Percentiles rank a stretch among this genome's conserved stretches.
Evolutionary conservation across 2,888 invertebrate species (phyloP).

Genomic region (Morpho achilles): DNA sequence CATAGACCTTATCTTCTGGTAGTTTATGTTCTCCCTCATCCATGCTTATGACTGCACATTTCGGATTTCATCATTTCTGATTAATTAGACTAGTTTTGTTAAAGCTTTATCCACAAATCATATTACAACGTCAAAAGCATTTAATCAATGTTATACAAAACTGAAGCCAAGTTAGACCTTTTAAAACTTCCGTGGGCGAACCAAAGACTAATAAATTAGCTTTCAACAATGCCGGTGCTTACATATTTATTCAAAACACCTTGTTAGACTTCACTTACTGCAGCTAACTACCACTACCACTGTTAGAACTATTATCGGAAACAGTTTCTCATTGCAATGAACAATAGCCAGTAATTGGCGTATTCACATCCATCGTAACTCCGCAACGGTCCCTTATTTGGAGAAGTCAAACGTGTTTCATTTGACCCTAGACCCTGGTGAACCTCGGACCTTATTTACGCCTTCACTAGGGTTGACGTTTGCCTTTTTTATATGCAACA

Average conservation of each 20-base stretch:
- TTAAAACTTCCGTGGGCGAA: conserved; percentile 5
- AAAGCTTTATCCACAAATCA: no score
- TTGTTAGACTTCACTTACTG: conserved; percentile 13
- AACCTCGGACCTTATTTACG: conserved; percentile 23
- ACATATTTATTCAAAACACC: conserved; percentile 11
- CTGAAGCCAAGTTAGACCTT: conserved; percentile 1
- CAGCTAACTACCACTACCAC: conserved; percentile 10
- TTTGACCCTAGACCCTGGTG: conserved; percentile 23
- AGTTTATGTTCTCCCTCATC: no score
- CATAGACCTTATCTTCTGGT: no score
- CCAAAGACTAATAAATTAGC: conserved; percentile 11
- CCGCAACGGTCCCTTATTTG: conserved; percentile 22
- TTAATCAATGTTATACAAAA: no score
- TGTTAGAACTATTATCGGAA: conserved; percentile 16
- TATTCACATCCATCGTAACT: conserved; percentile 24
- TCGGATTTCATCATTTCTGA: no score
- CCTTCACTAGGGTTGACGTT: conserved; percentile 5
- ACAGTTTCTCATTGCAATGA: conserved; percentile 25
- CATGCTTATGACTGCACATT: no score
- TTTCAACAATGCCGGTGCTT: conserved; percentile 12
- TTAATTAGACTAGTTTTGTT: no score
- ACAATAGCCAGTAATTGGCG: conserved; percentile 32
- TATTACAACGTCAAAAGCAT: no score
- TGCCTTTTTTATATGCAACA: not conserved
- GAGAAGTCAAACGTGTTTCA: conserved; percentile 25